Conservation (phyloP, 2,113 vertebrate species). For the Gymnarchus niloticus region DNA sequence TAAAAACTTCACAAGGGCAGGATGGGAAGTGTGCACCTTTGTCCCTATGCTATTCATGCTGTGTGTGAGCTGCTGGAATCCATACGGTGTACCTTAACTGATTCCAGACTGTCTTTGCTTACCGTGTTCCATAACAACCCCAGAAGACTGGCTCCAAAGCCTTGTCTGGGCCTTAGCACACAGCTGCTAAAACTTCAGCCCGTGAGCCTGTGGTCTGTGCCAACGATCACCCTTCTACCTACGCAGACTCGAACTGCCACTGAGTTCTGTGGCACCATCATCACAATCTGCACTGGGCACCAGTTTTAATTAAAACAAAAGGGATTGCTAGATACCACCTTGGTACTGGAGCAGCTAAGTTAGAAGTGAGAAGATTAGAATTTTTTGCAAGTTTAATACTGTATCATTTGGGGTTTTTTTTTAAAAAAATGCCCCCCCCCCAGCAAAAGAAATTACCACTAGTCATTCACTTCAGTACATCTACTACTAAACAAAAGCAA, state of each 20-base stretch:
- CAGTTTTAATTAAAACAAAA: not conserved
- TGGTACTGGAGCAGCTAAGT: not conserved
- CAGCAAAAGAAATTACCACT: not conserved
- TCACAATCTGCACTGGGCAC: not conserved
- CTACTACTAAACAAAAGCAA: not conserved
- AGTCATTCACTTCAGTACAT: constrained; percentile 1
- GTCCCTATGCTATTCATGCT: not conserved
- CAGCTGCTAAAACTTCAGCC: not conserved
- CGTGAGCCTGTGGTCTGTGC: not conserved
- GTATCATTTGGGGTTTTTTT: not conserved
- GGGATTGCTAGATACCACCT: not conserved
- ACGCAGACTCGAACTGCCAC: not conserved
- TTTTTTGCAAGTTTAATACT: not conserved
- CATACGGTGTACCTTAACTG: not conserved
- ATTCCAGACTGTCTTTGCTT: not conserved
- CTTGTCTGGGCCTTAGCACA: not conserved
- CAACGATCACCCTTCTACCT: not conserved
- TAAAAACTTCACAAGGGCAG: not conserved
- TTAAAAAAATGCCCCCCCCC: not conserved
- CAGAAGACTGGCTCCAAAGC: not conserved
- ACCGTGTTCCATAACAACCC: not conserved
- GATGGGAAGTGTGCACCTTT: not conserved
- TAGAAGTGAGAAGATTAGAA: not conserved
- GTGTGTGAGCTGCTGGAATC: not conserved
- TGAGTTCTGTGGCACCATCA: too few relatives aligned